These are phyloP conservation scores for Catharus fuscescens DNA, from an alignment of 2,113 vertebrate species.

Conservation along the genomic window DNA sequence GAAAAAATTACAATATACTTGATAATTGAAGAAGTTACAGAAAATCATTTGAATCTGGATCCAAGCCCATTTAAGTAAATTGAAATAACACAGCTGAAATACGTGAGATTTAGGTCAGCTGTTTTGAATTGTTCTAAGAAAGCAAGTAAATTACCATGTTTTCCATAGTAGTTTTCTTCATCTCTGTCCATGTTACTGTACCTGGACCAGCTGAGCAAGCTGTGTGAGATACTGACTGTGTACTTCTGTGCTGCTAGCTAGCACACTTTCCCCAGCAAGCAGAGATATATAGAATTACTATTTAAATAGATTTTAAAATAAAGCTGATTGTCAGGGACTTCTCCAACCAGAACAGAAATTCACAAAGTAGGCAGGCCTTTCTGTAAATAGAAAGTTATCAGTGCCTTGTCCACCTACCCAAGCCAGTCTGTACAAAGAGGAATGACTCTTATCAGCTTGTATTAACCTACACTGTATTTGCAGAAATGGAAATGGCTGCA, in stretches of 20 bases:
- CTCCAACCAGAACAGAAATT: not conserved
- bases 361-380: not conserved
- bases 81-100: not conserved
- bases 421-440: not conserved
- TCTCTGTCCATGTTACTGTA: slow-evolving; percentile 9
- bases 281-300: not conserved
- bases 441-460: not conserved
- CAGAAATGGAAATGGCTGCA: not conserved
- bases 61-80: not conserved
- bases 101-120: not conserved
- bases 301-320: slow-evolving; percentile 44
- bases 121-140: not conserved
- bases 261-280: not conserved
- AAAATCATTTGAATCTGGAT: not conserved
- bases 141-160: slow-evolving; percentile 51
- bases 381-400: not conserved
- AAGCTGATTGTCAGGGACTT: slow-evolving; percentile 12
- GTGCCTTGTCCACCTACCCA: not conserved
- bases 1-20: not conserved
- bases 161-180: slow-evolving; percentile 60
- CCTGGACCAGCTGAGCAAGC: not conserved
- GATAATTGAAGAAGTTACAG: not conserved
- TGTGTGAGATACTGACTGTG: not conserved
- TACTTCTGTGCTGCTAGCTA: not conserved
- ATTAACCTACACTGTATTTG: not conserved